Percentiles rank a stretch among this genome's conserved stretches.
Evolutionary conservation across 1,140 invertebrate genomes (phyloP).

Genomic region (Drosophila ogumai): DNA sequence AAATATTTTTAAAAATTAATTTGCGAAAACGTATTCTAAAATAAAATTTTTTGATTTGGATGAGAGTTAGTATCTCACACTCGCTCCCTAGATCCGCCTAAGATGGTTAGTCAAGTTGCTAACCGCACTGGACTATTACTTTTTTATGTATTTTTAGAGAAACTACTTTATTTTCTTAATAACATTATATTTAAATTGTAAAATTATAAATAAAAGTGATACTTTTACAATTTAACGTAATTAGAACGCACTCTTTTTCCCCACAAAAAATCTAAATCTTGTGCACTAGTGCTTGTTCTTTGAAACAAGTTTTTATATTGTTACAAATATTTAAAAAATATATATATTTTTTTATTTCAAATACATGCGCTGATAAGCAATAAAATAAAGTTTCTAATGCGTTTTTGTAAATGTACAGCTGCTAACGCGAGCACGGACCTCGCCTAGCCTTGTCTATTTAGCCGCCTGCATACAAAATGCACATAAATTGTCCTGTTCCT

Average conservation of each 20-base stretch:
- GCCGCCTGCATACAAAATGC: slow-evolving; percentile 79
- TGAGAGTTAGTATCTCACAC: background rate
- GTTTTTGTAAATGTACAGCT: slow-evolving; percentile 15
- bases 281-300: background rate
- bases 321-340: background rate
- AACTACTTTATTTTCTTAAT: background rate
- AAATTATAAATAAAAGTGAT: background rate
- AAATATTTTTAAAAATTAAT: background rate
- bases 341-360: background rate
- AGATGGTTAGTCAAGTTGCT: background rate
- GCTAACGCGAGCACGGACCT: slow-evolving; percentile 24
- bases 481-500: slow-evolving; percentile 78
- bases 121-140: too few species aligned
- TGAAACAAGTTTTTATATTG: too few species aligned
- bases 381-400: slow-evolving; percentile 11
- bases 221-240: background rate
- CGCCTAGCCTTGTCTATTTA: slow-evolving; percentile 76
- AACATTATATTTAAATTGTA: background rate
- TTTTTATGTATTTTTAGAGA: background rate
- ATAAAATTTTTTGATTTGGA: background rate
- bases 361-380: slow-evolving; percentile 9
- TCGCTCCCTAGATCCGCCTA: background rate
- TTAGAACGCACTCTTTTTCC: background rate
- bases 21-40: background rate
- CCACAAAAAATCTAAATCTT: background rate